phyloP scores from a whole-genome alignment of 30 jellyfish, hydroid and myxozoan species.

The Cassiopea andromeda region DNA sequence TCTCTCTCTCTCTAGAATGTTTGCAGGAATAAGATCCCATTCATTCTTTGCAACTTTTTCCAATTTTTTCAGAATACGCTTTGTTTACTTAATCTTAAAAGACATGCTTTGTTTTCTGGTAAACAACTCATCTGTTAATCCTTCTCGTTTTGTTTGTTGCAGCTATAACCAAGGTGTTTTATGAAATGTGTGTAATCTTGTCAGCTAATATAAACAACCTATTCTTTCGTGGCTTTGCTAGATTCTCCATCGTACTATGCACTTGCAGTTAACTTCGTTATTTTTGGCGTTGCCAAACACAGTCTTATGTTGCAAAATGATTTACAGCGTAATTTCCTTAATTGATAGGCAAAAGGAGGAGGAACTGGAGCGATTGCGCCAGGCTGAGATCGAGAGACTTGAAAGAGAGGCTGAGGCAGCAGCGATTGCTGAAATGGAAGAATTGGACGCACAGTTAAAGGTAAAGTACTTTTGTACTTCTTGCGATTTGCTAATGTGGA shows the following conservation, averaged over 20 bases:
- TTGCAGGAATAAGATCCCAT: background rate
- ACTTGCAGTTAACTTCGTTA: background rate
- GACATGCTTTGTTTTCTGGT: background rate
- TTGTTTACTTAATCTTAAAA: background rate
- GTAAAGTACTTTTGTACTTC: background rate
- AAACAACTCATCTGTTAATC: background rate
- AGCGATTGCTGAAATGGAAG: conserved; percentile 96
- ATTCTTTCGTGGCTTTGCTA: background rate
- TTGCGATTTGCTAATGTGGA: background rate
- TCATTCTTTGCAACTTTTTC: conserved; percentile 1
- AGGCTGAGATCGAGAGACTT: conserved; percentile 83
- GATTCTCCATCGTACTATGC: background rate
- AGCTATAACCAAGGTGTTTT: background rate
- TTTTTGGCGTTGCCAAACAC: background rate
- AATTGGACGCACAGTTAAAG: conserved; percentile 94
- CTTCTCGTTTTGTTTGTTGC: background rate
- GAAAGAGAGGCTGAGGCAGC: conserved; percentile 98
- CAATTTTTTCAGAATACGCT: background rate
- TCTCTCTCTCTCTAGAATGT: background rate
- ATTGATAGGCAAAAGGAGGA: conserved; percentile 63
- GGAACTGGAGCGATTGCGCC: conserved; percentile 77
- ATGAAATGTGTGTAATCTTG: background rate
- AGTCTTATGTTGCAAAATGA: background rate
- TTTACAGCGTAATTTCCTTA: background rate
- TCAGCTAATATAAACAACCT: background rate